phyloP scores from a whole-genome alignment of 2,113 vertebrate genomes.

The Mastomys natalensis region DNA sequence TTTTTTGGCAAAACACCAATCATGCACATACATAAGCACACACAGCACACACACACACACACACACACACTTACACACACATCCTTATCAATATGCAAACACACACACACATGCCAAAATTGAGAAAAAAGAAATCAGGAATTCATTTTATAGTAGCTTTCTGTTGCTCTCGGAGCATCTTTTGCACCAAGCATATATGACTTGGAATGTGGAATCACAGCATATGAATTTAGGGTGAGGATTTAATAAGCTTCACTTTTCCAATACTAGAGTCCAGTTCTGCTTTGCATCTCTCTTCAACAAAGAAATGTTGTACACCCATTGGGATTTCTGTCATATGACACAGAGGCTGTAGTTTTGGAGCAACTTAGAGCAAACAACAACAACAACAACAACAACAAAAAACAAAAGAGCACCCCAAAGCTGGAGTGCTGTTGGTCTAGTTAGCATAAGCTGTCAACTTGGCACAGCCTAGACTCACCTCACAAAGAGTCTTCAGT shows the following conservation, averaged over 20 bases:
- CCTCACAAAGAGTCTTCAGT: not conserved
- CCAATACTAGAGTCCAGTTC: not conserved
- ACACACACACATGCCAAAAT: not conserved
- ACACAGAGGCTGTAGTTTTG: not conserved
- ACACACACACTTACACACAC: not conserved
- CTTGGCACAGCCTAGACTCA: not conserved
- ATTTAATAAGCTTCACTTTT: not conserved
- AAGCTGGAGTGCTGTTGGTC: not conserved
- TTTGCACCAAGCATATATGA: not conserved
- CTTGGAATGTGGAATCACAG: not conserved
- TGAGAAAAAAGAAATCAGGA: not conserved
- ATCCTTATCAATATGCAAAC: not conserved
- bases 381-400: too few species aligned
- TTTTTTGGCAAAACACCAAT: too few species aligned
- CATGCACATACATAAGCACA: too few species aligned
- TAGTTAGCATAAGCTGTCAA: not conserved
- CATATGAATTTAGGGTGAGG: not conserved
- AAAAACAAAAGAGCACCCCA: not conserved
- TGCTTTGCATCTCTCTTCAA: not conserved
- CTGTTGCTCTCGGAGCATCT: not conserved
- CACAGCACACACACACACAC: too few species aligned
- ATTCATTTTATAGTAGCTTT: not conserved
- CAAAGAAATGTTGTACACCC: not conserved
- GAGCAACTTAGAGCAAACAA: not conserved
- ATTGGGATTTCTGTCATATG: not conserved